Percentiles rank a stretch among this genome's conserved stretches.
phyloP scores from a whole-genome alignment of 2,797 vertebrate species.

The Tachyglossus aculeatus region DNA sequence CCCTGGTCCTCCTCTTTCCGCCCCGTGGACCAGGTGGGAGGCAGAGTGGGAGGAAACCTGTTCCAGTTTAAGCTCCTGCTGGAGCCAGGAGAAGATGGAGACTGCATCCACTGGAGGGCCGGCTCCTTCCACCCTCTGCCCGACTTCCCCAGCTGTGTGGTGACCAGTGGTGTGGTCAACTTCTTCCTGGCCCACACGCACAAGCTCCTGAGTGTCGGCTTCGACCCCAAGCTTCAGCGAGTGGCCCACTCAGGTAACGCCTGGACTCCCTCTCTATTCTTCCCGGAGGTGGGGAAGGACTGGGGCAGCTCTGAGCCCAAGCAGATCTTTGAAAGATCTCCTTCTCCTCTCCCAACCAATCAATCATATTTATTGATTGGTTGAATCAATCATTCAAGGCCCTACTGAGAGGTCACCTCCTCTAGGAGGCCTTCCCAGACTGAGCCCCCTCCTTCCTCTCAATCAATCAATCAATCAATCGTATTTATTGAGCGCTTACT shows the following conservation, averaged over 20 bases:
- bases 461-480: no score
- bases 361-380: no score
- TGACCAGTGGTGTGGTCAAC: conserved; percentile 71
- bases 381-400: no score
- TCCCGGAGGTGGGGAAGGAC: no score
- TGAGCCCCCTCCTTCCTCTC: no score
- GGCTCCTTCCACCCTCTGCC: conserved; percentile 57
- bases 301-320: no score
- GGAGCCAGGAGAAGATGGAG: conserved; percentile 65
- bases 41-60: conserved; percentile 57
- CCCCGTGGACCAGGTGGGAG: conserved; percentile 68
- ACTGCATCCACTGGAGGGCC: conserved; percentile 62
- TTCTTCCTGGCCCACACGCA: conserved; percentile 79
- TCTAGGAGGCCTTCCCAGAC: no score
- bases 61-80: conserved; percentile 71
- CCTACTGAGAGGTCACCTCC: no score
- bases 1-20: neutral
- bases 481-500: no score
- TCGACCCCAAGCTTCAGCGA: conserved; percentile 74
- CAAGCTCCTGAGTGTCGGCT: conserved; percentile 67
- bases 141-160: conserved; percentile 68
- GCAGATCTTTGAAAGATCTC: no score
- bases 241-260: conserved; percentile 78
- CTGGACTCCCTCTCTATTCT: no score
- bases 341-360: no score